Conservation (phyloP, 2,888 invertebrate genomes). For the Himalopsyche tibetana region DNA sequence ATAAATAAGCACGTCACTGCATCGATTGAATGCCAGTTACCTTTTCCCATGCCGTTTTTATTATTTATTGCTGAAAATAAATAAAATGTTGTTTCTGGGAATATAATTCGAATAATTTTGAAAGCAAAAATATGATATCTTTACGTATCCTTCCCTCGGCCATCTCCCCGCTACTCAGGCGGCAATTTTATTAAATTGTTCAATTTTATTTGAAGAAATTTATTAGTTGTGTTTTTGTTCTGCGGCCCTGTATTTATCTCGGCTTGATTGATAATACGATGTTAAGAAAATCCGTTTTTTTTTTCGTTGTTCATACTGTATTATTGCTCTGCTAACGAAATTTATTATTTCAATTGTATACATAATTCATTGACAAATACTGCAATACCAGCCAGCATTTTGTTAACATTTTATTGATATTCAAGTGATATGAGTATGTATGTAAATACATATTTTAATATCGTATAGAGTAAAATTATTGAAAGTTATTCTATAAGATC, state of each 20-base stretch:
- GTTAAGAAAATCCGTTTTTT: not conserved
- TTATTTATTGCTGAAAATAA: slow-evolving; percentile 55
- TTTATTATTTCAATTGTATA: slow-evolving; percentile 16
- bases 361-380: slow-evolving; percentile 24
- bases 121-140: slow-evolving; percentile 45
- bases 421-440: no score
- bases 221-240: slow-evolving; percentile 23
- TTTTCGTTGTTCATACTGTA: slow-evolving; percentile 1
- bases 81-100: slow-evolving; percentile 45
- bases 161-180: not conserved
- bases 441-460: no score
- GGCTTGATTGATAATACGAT: slow-evolving; percentile 20
- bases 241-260: slow-evolving; percentile 15
- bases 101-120: slow-evolving; percentile 37
- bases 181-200: slow-evolving; percentile 40
- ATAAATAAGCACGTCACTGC: not conserved
- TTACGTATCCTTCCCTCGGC: slow-evolving; percentile 22
- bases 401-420: not conserved
- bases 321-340: not conserved
- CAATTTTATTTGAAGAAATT: slow-evolving; percentile 40
- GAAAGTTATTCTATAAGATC: no score
- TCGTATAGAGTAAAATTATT: no score
- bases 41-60: slow-evolving; percentile 48
- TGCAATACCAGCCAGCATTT: not conserved
- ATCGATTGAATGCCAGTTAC: not conserved